Evolutionary conservation across 2,113 vertebrate genomes (phyloP).

Genomic region (Erinaceus europaeus): DNA sequence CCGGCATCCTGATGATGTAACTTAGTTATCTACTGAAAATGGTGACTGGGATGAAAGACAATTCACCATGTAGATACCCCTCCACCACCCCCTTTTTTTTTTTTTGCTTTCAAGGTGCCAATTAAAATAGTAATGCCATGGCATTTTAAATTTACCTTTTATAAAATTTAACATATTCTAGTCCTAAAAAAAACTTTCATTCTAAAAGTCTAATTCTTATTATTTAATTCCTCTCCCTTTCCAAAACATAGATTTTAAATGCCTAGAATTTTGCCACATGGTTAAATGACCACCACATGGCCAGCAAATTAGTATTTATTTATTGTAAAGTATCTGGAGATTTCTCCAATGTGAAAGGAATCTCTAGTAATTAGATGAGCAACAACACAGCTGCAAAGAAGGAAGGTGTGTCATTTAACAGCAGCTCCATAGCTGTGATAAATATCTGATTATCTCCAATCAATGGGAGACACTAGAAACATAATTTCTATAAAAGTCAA

Average conservation of each 20-base stretch:
- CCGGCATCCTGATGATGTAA: too few relatives aligned
- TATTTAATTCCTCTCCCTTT: neutral
- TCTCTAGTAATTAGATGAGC: neutral
- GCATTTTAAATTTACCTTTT: constrained; percentile 53
- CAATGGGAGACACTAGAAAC: neutral
- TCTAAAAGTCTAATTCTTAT: constrained; percentile 11
- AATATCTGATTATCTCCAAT: neutral
- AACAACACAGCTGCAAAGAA: neutral
- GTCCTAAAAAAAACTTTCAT: constrained; percentile 2
- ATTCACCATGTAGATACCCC: neutral
- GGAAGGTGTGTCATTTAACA: neutral
- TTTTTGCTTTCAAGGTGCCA: constrained; percentile 32
- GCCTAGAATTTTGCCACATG: constrained; percentile 19
- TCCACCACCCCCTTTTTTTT: too few relatives aligned
- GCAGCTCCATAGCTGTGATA: neutral
- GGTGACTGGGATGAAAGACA: constrained; percentile 39
- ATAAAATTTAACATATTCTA: constrained; percentile 45
- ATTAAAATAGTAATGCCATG: constrained; percentile 38
- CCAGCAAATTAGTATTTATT: constrained; percentile 17
- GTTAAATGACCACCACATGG: neutral
- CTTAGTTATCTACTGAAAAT: constrained; percentile 37
- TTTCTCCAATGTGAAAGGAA: neutral
- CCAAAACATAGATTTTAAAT: neutral
- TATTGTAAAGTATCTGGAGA: neutral
- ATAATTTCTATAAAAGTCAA: constrained; percentile 9